These are phyloP conservation scores for Parazoanthus atlanticus DNA, from an alignment of 92 coral and sea anemone genomes.

Conservation along the genomic window DNA sequence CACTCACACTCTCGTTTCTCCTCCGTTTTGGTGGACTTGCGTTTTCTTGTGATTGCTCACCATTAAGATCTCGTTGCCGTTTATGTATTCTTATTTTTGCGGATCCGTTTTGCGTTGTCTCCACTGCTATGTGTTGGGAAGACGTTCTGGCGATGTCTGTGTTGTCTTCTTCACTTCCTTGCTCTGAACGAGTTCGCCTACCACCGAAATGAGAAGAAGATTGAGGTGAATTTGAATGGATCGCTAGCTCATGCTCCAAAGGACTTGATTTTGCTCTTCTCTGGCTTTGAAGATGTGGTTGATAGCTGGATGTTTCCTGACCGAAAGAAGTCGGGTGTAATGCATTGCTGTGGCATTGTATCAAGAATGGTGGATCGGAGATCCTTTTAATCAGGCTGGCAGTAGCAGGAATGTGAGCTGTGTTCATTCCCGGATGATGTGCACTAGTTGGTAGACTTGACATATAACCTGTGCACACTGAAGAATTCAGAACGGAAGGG, in stretches of 20 bases:
- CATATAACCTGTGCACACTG: neutral
- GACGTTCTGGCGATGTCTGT: neutral
- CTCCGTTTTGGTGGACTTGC: slow-evolving; percentile 12
- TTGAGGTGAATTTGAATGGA: neutral
- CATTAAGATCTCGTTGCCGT: neutral
- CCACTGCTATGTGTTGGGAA: neutral
- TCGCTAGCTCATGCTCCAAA: neutral
- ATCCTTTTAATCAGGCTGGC: neutral
- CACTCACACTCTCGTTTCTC: neutral
- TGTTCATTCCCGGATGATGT: neutral
- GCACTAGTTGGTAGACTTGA: neutral
- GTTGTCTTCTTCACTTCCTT: neutral
- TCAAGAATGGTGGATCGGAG: neutral
- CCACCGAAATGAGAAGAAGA: neutral
- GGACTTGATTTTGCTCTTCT: neutral
- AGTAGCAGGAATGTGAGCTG: neutral
- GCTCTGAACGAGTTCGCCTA: slow-evolving; percentile 7
- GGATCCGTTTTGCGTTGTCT: neutral
- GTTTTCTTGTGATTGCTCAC: neutral
- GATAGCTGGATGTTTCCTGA: neutral
- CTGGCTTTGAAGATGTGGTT: neutral
- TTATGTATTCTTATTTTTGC: neutral
- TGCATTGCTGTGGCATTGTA: neutral
- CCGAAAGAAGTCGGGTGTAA: neutral
- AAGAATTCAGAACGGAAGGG: neutral